These are phyloP conservation scores for Ctenopoma multispine DNA, from an alignment of 2,797 vertebrate species.

Conservation along the genomic window DNA sequence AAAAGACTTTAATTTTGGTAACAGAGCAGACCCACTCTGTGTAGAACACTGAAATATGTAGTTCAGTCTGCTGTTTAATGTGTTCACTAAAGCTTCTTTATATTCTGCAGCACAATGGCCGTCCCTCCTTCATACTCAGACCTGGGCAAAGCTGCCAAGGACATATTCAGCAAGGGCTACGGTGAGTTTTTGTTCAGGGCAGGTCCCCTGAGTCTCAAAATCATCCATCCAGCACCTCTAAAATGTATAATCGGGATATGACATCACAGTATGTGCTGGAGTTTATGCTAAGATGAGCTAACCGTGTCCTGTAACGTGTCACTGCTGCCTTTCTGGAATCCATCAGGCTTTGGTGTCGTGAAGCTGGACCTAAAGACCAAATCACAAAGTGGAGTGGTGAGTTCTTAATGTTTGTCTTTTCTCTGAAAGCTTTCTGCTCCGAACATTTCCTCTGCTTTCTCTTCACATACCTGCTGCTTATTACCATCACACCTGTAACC, in stretches of 20 bases:
- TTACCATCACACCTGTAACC: background rate
- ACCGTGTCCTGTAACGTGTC: no score
- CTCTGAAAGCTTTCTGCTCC: background rate
- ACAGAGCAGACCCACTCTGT: background rate
- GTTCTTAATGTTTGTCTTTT: constrained; percentile 40
- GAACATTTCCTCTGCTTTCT: background rate
- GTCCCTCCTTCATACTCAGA: constrained; percentile 94
- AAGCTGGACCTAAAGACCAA: constrained; percentile 97
- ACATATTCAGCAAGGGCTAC: constrained; percentile 96
- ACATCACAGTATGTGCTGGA: no score
- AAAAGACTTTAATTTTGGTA: background rate
- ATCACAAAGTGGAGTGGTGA: constrained; percentile 95
- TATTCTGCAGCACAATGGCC: constrained; percentile 87
- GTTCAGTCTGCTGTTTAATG: background rate
- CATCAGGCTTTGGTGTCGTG: constrained; percentile 92
- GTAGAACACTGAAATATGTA: no score
- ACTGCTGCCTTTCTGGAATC: constrained; percentile 12
- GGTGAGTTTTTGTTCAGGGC: constrained; percentile 81
- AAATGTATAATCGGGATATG: no score
- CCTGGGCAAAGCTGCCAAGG: constrained; percentile 95
- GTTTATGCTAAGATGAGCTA: no score
- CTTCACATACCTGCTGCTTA: background rate
- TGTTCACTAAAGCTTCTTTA: background rate
- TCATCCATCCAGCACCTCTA: no score
- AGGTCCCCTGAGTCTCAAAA: no score